These are phyloP conservation scores for Eulemur coronatus DNA, from an alignment of 2,797 vertebrate species.

Conservation along the genomic window DNA sequence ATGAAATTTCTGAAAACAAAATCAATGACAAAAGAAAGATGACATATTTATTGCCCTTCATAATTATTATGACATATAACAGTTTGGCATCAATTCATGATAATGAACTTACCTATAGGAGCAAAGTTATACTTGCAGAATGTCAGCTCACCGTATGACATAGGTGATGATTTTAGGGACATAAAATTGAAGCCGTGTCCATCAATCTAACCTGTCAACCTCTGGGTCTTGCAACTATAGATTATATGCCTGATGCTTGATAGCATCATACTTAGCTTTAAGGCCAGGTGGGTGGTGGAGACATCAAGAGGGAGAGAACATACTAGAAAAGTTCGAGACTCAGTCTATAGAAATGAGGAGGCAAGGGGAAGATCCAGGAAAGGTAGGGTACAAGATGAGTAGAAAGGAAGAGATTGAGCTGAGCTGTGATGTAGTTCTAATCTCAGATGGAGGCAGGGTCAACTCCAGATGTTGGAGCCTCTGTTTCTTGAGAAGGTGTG, in stretches of 20 bases:
- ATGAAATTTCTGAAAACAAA: background rate
- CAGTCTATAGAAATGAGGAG: background rate
- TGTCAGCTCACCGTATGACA: background rate
- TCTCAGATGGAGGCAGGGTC: background rate
- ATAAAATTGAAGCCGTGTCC: background rate
- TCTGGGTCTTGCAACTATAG: background rate
- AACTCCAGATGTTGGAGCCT: background rate
- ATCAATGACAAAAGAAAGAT: background rate
- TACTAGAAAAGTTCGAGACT: background rate
- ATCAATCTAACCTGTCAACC: background rate
- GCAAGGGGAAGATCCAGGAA: background rate
- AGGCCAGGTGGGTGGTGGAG: background rate
- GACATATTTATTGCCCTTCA: background rate
- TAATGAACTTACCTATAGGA: background rate
- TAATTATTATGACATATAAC: background rate
- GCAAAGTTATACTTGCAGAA: background rate
- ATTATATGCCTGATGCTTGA: background rate
- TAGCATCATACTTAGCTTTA: background rate
- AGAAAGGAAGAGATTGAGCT: background rate
- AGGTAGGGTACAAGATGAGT: background rate
- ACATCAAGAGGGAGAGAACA: background rate
- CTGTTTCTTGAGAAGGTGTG: background rate
- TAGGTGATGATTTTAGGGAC: background rate
- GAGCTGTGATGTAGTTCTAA: background rate
- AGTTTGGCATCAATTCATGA: background rate